phyloP scores from a whole-genome alignment of 2,797 vertebrate genomes.

The Pyrocephalus nanus region DNA sequence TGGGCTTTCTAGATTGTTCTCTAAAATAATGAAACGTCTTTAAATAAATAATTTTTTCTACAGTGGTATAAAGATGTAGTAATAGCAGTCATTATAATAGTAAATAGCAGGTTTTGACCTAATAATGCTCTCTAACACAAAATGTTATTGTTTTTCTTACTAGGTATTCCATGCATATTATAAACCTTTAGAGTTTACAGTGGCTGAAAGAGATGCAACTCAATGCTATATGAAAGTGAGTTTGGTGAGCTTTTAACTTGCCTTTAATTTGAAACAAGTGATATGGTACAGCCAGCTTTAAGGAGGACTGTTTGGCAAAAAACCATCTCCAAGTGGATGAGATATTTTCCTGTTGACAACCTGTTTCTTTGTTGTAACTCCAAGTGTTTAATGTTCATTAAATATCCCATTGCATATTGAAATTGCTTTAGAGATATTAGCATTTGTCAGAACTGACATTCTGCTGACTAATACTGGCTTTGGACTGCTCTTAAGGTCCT shows the following conservation, averaged over 20 bases:
- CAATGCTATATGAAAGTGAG: constrained; percentile 95
- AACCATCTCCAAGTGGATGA: not conserved
- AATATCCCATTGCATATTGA: not conserved
- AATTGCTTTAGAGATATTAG: not conserved
- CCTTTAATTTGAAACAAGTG: not conserved
- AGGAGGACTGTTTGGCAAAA: not conserved
- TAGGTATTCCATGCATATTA: constrained; percentile 96
- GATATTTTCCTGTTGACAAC: not conserved
- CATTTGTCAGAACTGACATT: not conserved
- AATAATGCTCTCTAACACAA: not conserved
- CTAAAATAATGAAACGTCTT: not conserved
- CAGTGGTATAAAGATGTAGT: not conserved
- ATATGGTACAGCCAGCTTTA: not conserved
- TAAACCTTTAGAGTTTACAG: constrained; percentile 92
- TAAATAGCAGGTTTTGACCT: not conserved
- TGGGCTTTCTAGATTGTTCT: not conserved
- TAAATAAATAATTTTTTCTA: not conserved
- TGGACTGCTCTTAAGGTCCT: not conserved
- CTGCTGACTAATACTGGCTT: not conserved
- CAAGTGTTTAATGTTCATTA: not conserved
- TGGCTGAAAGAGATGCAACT: constrained; percentile 84
- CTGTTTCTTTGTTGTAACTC: not conserved
- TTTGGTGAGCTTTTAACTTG: not conserved
- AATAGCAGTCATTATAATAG: not conserved
- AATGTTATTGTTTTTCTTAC: not conserved